Percentiles rank a stretch among this genome's conserved stretches.
Conservation (phyloP, 2,113 vertebrate genomes). For the Megaceryle torquata region DNA sequence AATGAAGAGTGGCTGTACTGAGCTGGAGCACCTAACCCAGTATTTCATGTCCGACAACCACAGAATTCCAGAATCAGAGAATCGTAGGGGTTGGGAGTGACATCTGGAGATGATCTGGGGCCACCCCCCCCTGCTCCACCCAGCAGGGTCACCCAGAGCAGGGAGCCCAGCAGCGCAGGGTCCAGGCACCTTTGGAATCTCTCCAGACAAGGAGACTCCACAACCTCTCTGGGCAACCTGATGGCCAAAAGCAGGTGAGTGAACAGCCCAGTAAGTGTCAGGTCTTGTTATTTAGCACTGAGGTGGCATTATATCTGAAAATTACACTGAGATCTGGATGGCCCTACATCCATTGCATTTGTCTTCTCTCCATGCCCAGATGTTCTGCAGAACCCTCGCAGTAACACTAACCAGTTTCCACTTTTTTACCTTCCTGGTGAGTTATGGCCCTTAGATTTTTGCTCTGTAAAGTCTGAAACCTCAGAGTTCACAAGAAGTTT, state of each 20-base stretch:
- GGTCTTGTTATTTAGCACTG: not conserved
- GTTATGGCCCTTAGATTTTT: not conserved
- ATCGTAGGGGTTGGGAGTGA: not conserved
- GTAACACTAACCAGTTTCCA: not conserved
- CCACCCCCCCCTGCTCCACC: too few relatives aligned
- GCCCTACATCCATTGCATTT: not conserved
- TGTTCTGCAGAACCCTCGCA: not conserved
- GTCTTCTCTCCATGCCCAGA: not conserved
- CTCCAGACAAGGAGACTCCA: too few relatives aligned
- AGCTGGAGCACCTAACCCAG: not conserved
- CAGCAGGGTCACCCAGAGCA: too few relatives aligned
- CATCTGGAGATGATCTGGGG: too few relatives aligned
- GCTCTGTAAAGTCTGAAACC: not conserved
- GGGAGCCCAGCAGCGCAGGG: too few relatives aligned
- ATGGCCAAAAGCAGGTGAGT: too few relatives aligned
- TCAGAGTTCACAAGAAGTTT: not conserved
- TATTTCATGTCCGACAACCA: not conserved
- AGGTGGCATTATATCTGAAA: not conserved
- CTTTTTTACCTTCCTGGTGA: not conserved
- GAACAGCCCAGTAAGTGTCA: not conserved
- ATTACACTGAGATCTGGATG: not conserved
- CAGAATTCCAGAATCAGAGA: too few relatives aligned
- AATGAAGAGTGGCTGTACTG: fast-evolving
- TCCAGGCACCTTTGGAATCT: too few relatives aligned
- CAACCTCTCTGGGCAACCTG: too few relatives aligned